These are phyloP conservation scores for Gadus macrocephalus DNA, from an alignment of 2,113 vertebrate species.

Conservation along the genomic window DNA sequence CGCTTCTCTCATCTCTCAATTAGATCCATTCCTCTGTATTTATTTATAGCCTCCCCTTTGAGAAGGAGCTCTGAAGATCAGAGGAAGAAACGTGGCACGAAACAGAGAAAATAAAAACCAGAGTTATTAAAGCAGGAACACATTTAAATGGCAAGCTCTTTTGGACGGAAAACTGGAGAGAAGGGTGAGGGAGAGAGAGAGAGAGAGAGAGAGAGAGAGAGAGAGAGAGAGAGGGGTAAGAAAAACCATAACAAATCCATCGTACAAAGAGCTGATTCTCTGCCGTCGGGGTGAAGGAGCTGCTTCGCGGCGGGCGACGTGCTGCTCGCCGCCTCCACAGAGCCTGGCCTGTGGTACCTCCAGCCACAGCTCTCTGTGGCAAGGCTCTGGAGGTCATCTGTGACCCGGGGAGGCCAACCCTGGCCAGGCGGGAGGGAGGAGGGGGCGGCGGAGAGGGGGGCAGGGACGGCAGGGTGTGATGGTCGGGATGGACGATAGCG, in stretches of 20 bases:
- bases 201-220: too few relatives aligned
- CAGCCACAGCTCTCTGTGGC: background rate
- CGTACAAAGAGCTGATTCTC: conserved; percentile 68
- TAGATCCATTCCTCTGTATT: conserved; percentile 55
- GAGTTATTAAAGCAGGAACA: conserved; percentile 4
- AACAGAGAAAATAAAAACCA: conserved; percentile 20
- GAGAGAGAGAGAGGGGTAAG: conserved; percentile 18
- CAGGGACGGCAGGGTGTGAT: conserved; percentile 24
- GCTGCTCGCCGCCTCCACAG: conserved; percentile 27
- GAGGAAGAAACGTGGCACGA: conserved; percentile 15
- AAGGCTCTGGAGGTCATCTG: conserved; percentile 3
- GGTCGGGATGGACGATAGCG: conserved; percentile 15
- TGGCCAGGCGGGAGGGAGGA: background rate
- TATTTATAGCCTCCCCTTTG: conserved; percentile 54
- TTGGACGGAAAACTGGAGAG: background rate
- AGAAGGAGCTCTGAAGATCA: conserved; percentile 32
- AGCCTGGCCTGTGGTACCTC: conserved; percentile 40
- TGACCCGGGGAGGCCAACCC: conserved; percentile 22
- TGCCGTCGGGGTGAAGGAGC: conserved; percentile 42
- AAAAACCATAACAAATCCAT: conserved; percentile 64
- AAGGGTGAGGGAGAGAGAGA: background rate
- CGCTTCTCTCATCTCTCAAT: conserved; percentile 36
- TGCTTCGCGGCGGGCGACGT: conserved; percentile 34
- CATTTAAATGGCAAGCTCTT: conserved; percentile 13
- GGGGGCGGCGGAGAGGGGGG: background rate